Conservation (phyloP, 1,140 invertebrate genomes). For the Aphelenchoides avenae region DNA sequence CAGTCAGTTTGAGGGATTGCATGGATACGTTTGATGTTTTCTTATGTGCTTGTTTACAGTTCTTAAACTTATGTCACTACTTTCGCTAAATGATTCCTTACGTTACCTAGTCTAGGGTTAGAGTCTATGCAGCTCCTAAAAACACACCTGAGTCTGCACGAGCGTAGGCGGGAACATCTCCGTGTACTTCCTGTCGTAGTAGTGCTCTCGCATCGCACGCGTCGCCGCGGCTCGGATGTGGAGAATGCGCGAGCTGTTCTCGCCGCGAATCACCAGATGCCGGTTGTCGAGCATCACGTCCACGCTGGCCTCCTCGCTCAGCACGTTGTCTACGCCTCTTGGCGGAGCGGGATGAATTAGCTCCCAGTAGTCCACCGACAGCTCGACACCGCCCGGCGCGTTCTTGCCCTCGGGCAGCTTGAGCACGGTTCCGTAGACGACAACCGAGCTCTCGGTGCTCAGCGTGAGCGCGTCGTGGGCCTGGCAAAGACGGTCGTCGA, state of each 20-base stretch:
- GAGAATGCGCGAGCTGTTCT: constrained; percentile 87
- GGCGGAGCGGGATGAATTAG: constrained; percentile 83
- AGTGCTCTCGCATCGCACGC: constrained; percentile 89
- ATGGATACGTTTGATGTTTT: background rate
- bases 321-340: constrained; percentile 89
- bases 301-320: constrained; percentile 90
- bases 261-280: constrained; percentile 96
- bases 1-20: background rate
- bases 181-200: constrained; percentile 74
- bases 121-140: too few relatives aligned
- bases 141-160: constrained; percentile 67
- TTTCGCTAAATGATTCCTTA: background rate
- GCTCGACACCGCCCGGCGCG: constrained; percentile 92
- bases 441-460: constrained; percentile 82
- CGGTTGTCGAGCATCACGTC: constrained; percentile 96
- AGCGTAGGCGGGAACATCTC: constrained; percentile 90
- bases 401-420: constrained; percentile 83
- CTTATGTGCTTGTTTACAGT: background rate
- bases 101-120: constrained; percentile 13
- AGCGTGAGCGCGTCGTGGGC: constrained; percentile 84
- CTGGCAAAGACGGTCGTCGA: constrained; percentile 82
- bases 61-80: too few relatives aligned
- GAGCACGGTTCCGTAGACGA: constrained; percentile 74
- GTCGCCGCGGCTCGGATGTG: constrained; percentile 81
- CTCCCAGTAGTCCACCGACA: constrained; percentile 90